These are phyloP conservation scores for Eristalis arbustorum DNA, from an alignment of 2,888 invertebrate genomes.

Conservation along the genomic window DNA sequence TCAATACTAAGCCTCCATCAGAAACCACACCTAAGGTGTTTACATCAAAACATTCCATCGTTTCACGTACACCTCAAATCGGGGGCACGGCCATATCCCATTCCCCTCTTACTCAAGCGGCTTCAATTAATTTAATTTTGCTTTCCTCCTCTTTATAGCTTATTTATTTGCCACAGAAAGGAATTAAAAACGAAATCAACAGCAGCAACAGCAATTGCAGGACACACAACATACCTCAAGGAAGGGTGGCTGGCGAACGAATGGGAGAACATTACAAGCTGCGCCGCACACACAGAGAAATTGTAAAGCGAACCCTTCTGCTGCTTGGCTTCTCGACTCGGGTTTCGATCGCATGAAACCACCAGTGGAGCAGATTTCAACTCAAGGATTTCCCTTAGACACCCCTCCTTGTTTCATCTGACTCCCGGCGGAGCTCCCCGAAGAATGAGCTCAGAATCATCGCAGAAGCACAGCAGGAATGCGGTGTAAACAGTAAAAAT, in stretches of 20 bases:
- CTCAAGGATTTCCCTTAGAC: slow-evolving; percentile 21
- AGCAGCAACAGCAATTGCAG: slow-evolving; percentile 2
- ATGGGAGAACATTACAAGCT: slow-evolving; percentile 28
- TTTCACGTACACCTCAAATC: not conserved
- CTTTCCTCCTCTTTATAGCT: slow-evolving; percentile 37
- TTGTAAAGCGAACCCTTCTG: slow-evolving; percentile 42
- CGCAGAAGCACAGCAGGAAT: slow-evolving; percentile 28
- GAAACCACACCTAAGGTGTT: not conserved
- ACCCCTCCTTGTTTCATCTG: not conserved
- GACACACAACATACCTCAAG: slow-evolving; percentile 11
- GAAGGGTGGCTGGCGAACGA: not conserved
- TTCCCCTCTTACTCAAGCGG: not conserved
- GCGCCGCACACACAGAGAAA: slow-evolving; percentile 13
- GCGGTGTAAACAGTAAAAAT: slow-evolving; percentile 34
- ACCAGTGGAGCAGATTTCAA: slow-evolving; percentile 29
- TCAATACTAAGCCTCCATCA: not conserved
- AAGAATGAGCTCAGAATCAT: not conserved
- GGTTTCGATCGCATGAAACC: slow-evolving; percentile 27
- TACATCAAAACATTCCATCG: not conserved
- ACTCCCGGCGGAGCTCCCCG: not conserved
- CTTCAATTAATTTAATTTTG: slow-evolving; percentile 42
- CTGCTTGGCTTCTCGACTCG: slow-evolving; percentile 30
- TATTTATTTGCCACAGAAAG: slow-evolving; percentile 52
- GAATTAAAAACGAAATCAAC: slow-evolving; percentile 53
- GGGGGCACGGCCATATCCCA: not conserved